Evolutionary conservation across 2,888 invertebrate species (phyloP).

Genomic region (Apodemia mormo): DNA sequence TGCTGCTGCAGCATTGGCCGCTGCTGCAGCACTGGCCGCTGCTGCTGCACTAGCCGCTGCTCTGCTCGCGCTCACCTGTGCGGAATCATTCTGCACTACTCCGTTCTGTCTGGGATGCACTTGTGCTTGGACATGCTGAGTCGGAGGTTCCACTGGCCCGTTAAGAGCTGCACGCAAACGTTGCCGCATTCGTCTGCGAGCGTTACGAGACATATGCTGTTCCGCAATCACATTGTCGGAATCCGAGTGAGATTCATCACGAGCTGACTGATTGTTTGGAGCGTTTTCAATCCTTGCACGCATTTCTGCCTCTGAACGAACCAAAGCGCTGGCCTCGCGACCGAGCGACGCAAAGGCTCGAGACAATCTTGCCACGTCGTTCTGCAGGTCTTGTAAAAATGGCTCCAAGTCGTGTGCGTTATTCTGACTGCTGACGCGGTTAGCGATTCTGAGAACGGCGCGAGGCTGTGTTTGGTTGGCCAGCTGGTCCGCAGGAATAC

Average conservation of each 20-base stretch:
- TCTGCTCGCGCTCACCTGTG: neutral
- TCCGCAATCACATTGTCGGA: conserved; percentile 26
- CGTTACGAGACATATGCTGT: conserved; percentile 54
- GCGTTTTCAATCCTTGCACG: conserved; percentile 35
- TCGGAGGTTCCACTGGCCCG: conserved; percentile 40
- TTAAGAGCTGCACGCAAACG: conserved; percentile 58
- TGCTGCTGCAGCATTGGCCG: too few species aligned
- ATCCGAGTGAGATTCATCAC: conserved; percentile 36
- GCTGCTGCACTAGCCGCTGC: conserved; percentile 12
- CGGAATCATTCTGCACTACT: neutral
- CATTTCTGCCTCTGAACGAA: conserved; percentile 55
- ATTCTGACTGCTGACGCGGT: conserved; percentile 51
- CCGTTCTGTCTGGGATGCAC: conserved; percentile 7
- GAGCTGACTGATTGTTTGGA: conserved; percentile 28
- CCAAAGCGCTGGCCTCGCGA: conserved; percentile 56
- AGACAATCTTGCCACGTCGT: conserved; percentile 61
- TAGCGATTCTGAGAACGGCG: conserved; percentile 68
- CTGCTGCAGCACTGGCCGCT: too few species aligned
- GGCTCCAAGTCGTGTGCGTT: conserved; percentile 52
- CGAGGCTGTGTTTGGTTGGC: conserved; percentile 59
- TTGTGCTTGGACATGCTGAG: conserved; percentile 17
- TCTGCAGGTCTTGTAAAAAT: conserved; percentile 60
- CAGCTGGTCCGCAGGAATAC: conserved; percentile 56
- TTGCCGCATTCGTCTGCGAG: conserved; percentile 64
- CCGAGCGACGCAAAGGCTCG: conserved; percentile 63